Conservation (phyloP, 1,140 invertebrate genomes). For the Sinella curviseta region DNA sequence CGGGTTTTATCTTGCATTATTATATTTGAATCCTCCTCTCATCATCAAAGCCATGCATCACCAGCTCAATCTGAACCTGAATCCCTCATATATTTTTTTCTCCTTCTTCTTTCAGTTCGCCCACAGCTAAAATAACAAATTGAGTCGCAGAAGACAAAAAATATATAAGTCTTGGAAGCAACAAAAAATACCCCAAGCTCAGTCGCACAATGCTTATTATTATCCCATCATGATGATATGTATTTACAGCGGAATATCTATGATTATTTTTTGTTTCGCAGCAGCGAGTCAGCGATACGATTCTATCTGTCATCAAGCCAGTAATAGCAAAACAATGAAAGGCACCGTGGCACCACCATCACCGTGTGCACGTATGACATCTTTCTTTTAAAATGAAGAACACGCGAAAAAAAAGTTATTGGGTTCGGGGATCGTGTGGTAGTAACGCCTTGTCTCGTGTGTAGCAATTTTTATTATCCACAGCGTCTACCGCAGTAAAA, state of each 20-base stretch:
- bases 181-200: not conserved
- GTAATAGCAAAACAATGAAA: not conserved
- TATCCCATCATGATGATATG: too few species aligned
- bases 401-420: too few species aligned
- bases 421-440: not conserved
- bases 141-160: not conserved
- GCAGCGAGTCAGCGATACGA: too few species aligned
- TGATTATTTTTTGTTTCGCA: not conserved
- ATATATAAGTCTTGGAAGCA: not conserved
- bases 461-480: not conserved
- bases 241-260: too few species aligned
- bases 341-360: not conserved
- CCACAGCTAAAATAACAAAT: constrained; percentile 17
- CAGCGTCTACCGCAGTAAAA: not conserved
- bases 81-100: not conserved
- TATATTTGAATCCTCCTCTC: not conserved
- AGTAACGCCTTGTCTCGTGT: not conserved
- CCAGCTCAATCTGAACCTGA: too few species aligned
- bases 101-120: constrained; percentile 1
- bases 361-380: too few species aligned
- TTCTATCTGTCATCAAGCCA: not conserved
- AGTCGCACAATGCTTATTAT: too few species aligned
- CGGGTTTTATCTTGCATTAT: not conserved
- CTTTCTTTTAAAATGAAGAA: too few species aligned
- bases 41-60: too few species aligned